A percentile compares a stretch with the other conserved stretches of the same genome.
These are phyloP conservation scores for Thymelicus sylvestris DNA, from an alignment of 2,888 invertebrate species.

Conservation along the genomic window DNA sequence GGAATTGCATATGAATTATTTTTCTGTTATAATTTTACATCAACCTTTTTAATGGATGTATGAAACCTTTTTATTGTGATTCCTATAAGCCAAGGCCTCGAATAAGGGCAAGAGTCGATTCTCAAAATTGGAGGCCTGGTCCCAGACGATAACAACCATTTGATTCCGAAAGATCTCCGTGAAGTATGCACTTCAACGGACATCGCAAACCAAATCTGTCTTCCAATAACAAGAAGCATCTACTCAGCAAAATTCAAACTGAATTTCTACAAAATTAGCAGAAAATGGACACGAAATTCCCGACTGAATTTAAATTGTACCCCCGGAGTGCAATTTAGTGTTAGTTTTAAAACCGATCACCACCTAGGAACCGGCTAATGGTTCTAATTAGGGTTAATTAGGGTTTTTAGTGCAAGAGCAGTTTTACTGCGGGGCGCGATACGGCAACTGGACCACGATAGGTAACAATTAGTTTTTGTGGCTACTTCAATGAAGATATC, in stretches of 20 bases:
- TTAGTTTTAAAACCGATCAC: conserved; percentile 37
- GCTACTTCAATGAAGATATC: conserved; percentile 2
- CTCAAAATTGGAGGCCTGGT: too few relatives aligned
- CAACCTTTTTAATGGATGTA: too few relatives aligned
- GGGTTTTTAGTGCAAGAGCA: conserved; percentile 21
- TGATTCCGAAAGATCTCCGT: too few relatives aligned
- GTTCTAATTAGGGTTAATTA: conserved; percentile 33
- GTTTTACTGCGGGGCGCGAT: conserved; percentile 19
- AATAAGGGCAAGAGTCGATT: too few relatives aligned
- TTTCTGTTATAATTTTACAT: too few relatives aligned
- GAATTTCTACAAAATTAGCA: conserved; percentile 23
- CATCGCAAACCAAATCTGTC: not conserved
- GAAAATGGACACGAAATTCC: conserved; percentile 26
- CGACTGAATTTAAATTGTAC: conserved; percentile 21
- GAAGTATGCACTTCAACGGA: not conserved
- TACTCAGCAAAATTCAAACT: conserved; percentile 6
- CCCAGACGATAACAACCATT: too few relatives aligned
- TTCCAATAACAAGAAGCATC: not conserved
- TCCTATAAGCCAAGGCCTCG: too few relatives aligned
- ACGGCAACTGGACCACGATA: conserved; percentile 3
- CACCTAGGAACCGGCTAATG: conserved; percentile 30
- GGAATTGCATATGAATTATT: too few relatives aligned
- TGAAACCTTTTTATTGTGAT: too few relatives aligned
- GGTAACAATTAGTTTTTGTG: conserved; percentile 12
- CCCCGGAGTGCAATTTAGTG: conserved; percentile 25